A percentile compares a stretch with the other conserved stretches of the same genome.
Conservation (phyloP, 2,797 vertebrate species). For the Menidia menidia region DNA sequence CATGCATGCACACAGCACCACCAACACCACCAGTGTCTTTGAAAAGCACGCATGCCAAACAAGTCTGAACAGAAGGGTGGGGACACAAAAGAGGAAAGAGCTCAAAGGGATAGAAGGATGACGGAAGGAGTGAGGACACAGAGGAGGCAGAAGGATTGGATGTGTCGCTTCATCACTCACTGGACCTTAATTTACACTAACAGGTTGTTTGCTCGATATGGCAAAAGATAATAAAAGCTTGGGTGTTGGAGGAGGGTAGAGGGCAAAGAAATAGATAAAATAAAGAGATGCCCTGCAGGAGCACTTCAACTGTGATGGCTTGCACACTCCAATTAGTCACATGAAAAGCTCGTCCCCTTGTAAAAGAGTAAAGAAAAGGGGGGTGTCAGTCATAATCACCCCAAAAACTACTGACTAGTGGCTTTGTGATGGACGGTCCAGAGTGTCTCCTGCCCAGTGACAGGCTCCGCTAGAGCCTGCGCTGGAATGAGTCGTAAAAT, state of each 20-base stretch:
- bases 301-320: slow-evolving; percentile 79
- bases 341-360: slow-evolving; percentile 73
- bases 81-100: slow-evolving; percentile 77
- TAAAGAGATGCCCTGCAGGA: slow-evolving; percentile 74
- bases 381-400: slow-evolving; percentile 46
- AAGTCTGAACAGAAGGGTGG: slow-evolving; percentile 69
- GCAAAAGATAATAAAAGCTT: slow-evolving; percentile 78
- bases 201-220: slow-evolving; percentile 82
- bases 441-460: too few species aligned
- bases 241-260: slow-evolving; percentile 70
- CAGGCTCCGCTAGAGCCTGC: too few species aligned
- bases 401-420: slow-evolving; percentile 40
- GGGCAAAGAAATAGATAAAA: slow-evolving; percentile 49
- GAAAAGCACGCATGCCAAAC: slow-evolving; percentile 76
- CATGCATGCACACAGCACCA: slow-evolving; percentile 47
- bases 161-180: slow-evolving; percentile 81
- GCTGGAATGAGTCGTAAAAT: too few species aligned
- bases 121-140: slow-evolving; percentile 42
- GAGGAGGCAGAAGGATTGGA: slow-evolving; percentile 57
- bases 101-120: slow-evolving; percentile 73
- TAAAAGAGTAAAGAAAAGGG: slow-evolving; percentile 48
- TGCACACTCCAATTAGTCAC: slow-evolving; percentile 84
- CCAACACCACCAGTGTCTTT: slow-evolving; percentile 65
- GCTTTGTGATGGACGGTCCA: too few species aligned
- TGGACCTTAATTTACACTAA: slow-evolving; percentile 82